Percentiles rank a stretch among this genome's conserved stretches.
Evolutionary conservation across 2,797 vertebrate genomes (phyloP).

Genomic region (Artibeus jamaicensis): DNA sequence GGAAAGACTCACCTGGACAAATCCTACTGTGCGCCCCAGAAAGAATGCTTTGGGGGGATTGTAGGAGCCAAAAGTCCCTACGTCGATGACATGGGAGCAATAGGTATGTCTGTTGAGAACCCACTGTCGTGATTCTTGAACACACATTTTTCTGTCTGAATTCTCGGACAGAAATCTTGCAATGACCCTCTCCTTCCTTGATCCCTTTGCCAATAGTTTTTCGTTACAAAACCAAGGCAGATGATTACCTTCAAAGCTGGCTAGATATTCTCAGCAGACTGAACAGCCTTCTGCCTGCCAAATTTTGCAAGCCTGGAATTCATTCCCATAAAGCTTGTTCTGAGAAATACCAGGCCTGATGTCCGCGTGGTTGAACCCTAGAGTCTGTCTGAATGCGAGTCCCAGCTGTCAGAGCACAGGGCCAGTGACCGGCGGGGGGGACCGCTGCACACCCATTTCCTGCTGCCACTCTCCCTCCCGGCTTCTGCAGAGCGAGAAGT

Average conservation of each 20-base stretch:
- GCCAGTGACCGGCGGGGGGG: accelerated
- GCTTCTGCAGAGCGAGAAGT: background rate
- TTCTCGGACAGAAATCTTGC: background rate
- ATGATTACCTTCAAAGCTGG: slow-evolving; percentile 49
- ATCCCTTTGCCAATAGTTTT: slow-evolving; percentile 34
- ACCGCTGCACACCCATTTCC: background rate
- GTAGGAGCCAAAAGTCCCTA: slow-evolving; percentile 99
- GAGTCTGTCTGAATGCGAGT: background rate
- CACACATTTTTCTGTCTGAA: background rate
- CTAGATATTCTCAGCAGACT: background rate
- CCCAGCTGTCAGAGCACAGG: background rate
- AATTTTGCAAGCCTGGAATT: slow-evolving; percentile 54
- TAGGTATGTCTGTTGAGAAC: slow-evolving; percentile 85
- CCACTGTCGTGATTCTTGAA: background rate
- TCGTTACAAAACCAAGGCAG: slow-evolving; percentile 8
- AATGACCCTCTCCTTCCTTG: background rate
- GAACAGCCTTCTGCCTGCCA: slow-evolving; percentile 31
- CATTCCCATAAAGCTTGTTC: slow-evolving; percentile 29
- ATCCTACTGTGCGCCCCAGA: slow-evolving; percentile 97
- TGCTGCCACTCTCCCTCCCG: background rate
- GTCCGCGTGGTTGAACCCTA: background rate
- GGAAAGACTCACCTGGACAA: slow-evolving; percentile 96
- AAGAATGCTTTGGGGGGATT: slow-evolving; percentile 98
- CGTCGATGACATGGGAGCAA: slow-evolving; percentile 90
- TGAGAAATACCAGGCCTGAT: slow-evolving; percentile 33